Base-by-base conservation (phyloP, 2,797 vertebrate species). In the Fringilla coelebs region DNA sequence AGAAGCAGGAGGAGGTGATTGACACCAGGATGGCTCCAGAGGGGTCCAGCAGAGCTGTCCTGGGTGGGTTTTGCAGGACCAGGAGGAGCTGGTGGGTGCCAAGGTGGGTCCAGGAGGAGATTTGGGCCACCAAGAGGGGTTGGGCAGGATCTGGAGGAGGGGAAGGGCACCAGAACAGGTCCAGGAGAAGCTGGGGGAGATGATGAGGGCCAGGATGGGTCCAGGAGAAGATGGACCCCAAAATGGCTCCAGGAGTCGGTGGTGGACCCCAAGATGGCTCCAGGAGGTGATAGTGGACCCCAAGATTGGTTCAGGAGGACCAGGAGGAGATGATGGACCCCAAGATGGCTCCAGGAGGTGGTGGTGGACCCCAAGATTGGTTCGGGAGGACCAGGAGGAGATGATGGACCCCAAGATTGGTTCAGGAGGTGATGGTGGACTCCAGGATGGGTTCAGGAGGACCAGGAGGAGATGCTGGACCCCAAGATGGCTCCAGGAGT, bases 211-310 rank as follows among this genome's bases (percentile, higher is more conserved):
- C 21, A 31, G 6, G 31, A 21, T 7, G 41, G 9, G 17, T 26
- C 8, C 49, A 51, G 13, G 5, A n/a, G 21, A 18, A n/a, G n/a
- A 9, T 34, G 29, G 20, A 41, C 40, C 3, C 22, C 22, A 48
- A 6, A 17, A 49, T 67, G 25, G 45, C 3, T 21, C 17, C 32
- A 21, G 55, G 43, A 60, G 51, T n/a, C n/a, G 40, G 8, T 34
- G 9, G 0, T 1, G 3, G 17, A 14, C 11, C 0, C 8, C 18
- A 10, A 5, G 15, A n/a, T 28, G 11, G 14, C 25, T 13, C 9
- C n/a, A 48, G 46, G 13, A 55, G 10, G n/a, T n/a, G n/a, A n/a
- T n/a, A n/a, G n/a, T 43, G 68, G 31, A 2, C 17, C 1, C 41
- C 16, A 25, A 16, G 60, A 6, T 11, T 17, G 14, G 3, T 8